These are phyloP conservation scores for Galbula dea DNA, from an alignment of 2,113 vertebrate species.

Conservation along the genomic window DNA sequence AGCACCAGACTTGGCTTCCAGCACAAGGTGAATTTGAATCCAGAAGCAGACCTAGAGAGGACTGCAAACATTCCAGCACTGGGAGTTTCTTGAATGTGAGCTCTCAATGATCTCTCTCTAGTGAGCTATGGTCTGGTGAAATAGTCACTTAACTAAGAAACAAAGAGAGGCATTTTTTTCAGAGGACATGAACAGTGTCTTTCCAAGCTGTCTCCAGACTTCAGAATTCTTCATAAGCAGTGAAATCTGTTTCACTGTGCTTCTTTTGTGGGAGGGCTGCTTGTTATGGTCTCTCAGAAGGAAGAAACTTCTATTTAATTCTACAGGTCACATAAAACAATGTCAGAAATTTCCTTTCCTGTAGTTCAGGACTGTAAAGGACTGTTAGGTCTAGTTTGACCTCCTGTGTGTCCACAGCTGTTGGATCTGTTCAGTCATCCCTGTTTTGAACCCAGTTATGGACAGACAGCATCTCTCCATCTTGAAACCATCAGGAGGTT, in stretches of 20 bases:
- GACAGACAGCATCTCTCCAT: neutral
- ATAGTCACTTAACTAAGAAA: neutral
- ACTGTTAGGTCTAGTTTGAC: neutral
- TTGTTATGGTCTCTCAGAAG: neutral
- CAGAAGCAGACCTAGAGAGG: neutral
- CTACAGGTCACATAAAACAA: neutral
- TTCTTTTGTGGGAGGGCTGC: neutral
- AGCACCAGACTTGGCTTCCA: neutral
- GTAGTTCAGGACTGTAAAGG: neutral
- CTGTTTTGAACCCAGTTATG: neutral
- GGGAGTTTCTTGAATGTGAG: neutral
- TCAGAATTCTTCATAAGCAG: neutral
- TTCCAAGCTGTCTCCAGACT: neutral
- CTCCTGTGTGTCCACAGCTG: neutral
- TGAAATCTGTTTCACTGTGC: neutral
- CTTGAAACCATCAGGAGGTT: conserved; percentile 6
- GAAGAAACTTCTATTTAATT: neutral
- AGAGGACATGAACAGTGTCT: neutral
- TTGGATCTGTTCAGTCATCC: neutral
- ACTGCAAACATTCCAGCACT: neutral
- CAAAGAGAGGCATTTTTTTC: neutral
- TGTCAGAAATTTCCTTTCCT: neutral
- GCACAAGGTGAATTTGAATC: neutral
- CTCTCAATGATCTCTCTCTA: neutral
- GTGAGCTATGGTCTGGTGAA: neutral